Conservation (phyloP, 1,140 invertebrate genomes). For the Macrostomum lignano region DNA sequence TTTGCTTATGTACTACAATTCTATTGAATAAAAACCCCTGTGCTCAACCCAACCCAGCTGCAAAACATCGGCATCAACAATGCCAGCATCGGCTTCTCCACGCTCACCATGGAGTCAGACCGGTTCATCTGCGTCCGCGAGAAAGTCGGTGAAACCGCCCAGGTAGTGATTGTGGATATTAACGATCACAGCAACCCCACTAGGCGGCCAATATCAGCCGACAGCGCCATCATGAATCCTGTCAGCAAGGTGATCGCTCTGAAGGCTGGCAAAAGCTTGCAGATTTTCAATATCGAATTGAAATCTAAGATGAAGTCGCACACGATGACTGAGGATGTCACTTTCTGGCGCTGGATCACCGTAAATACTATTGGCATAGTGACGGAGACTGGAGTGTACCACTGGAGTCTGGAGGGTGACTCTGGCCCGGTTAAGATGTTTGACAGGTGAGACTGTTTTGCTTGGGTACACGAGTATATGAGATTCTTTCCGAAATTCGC, state of each 20-base stretch:
- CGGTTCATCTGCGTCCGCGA: constrained; percentile 98
- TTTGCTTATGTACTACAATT: too few species aligned
- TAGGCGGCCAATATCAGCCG: constrained; percentile 79
- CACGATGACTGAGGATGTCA: constrained; percentile 83
- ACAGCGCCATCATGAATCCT: constrained; percentile 99
- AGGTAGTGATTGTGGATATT: constrained; percentile 93
- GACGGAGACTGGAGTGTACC: constrained; percentile 81
- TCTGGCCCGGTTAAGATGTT: too few species aligned
- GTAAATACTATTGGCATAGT: constrained; percentile 82
- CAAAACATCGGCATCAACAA: constrained; percentile 91
- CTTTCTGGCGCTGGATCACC: constrained; percentile 99
- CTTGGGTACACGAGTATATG: too few species aligned
- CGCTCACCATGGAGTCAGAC: constrained; percentile 97
- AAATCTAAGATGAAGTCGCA: constrained; percentile 98
- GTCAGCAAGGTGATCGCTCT: constrained; percentile 72
- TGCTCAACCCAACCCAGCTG: constrained; percentile 50
- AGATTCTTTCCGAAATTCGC: too few species aligned
- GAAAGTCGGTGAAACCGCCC: constrained; percentile 81
- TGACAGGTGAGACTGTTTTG: too few species aligned
- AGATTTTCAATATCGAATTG: constrained; percentile 99
- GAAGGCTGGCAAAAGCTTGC: constrained; percentile 86
- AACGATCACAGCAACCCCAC: constrained; percentile 76
- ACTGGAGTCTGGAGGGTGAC: constrained; percentile 99
- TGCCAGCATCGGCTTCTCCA: constrained; percentile 87
- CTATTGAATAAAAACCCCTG: too few species aligned